Conservation (phyloP, 2,113 vertebrate genomes). For the Collichthys lucidus region DNA sequence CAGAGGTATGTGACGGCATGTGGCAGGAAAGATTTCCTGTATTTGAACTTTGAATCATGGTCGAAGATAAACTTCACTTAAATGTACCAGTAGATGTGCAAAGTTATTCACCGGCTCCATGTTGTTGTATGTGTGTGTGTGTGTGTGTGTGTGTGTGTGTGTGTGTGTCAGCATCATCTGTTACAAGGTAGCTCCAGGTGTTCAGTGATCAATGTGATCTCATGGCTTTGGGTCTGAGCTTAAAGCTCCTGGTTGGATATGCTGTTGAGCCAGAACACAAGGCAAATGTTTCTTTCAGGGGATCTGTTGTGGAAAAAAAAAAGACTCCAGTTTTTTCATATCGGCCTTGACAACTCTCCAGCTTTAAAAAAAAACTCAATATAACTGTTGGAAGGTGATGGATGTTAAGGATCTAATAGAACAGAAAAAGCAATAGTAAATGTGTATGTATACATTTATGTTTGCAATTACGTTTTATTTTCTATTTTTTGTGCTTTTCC, state of each 20-base stretch:
- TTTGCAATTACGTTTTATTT: slow-evolving; percentile 18
- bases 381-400: not conserved
- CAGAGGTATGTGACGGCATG: no score
- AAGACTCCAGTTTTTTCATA: slow-evolving; percentile 27
- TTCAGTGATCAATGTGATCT: slow-evolving; percentile 42
- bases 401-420: slow-evolving; percentile 3
- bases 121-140: no score
- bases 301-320: slow-evolving; percentile 39
- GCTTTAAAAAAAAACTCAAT: slow-evolving; percentile 12
- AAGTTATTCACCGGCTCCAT: not conserved
- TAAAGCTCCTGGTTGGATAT: slow-evolving; percentile 39
- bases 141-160: no score
- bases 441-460: not conserved
- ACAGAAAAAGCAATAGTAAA: not conserved
- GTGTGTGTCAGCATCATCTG: no score
- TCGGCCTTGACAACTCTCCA: slow-evolving; percentile 28
- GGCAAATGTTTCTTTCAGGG: slow-evolving; percentile 4
- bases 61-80: no score
- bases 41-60: no score
- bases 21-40: no score
- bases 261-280: slow-evolving; percentile 51
- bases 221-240: slow-evolving; percentile 29
- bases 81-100: not conserved
- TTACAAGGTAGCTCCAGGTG: slow-evolving; percentile 1
- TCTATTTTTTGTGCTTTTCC: slow-evolving; percentile 22